Percentiles rank a stretch among this genome's conserved stretches.
Evolutionary conservation across 2,797 vertebrate species (phyloP).

Genomic region (Lepilemur septentrionalis): DNA sequence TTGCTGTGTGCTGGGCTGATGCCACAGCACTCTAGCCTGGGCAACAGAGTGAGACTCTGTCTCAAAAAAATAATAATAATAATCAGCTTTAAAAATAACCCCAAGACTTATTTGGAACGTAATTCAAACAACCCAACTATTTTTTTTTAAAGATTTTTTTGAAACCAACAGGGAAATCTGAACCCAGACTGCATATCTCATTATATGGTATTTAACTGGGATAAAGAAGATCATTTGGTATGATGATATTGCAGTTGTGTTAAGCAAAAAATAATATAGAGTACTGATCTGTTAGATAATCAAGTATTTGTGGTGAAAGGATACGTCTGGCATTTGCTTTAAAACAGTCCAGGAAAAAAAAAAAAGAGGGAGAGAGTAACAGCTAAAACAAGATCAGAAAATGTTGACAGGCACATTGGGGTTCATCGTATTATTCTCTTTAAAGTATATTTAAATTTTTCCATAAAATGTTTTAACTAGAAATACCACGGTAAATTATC

Average conservation of each 20-base stretch:
- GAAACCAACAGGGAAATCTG: constrained; percentile 39
- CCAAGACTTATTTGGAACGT: constrained; percentile 26
- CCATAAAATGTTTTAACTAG: not conserved
- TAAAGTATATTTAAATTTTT: not conserved
- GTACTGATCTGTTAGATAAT: not conserved
- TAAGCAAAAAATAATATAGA: not conserved
- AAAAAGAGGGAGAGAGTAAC: not conserved
- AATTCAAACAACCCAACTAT: constrained; percentile 20
- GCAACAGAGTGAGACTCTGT: no score
- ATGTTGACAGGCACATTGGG: not conserved
- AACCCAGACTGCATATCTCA: not conserved
- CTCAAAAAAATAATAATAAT: not conserved
- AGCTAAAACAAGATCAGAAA: not conserved
- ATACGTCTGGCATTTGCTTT: not conserved
- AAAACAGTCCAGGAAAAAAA: not conserved
- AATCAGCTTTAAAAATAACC: constrained; percentile 43
- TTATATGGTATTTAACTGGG: not conserved
- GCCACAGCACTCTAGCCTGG: no score
- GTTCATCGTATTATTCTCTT: not conserved
- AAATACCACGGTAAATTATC: not conserved
- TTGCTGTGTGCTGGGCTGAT: no score
- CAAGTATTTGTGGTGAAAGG: not conserved
- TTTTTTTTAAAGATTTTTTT: not conserved
- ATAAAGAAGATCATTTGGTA: not conserved
- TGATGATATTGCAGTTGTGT: not conserved